Evolutionary conservation across 2,797 vertebrate species (phyloP).

Genomic region (Eulemur rubriventer): DNA sequence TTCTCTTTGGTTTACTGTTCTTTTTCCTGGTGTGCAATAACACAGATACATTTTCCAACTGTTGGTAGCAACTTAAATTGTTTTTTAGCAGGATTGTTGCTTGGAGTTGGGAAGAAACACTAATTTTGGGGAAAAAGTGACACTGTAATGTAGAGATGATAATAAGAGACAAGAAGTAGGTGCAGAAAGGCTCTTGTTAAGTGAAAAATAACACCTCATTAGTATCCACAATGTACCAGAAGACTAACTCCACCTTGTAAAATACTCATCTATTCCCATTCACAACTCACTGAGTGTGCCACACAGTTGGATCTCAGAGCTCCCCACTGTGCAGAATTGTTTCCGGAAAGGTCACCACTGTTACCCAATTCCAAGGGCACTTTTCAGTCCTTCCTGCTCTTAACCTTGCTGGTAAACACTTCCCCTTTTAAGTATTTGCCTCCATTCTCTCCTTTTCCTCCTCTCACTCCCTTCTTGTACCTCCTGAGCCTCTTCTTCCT

Average conservation of each 20-base stretch:
- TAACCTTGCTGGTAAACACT: background rate
- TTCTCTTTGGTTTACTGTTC: background rate
- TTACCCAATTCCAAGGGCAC: background rate
- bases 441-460: background rate
- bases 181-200: background rate
- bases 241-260: background rate
- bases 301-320: background rate
- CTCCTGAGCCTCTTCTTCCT: background rate
- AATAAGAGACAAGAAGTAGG: background rate
- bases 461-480: accelerated
- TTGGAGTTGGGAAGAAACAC: background rate
- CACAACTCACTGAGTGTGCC: background rate
- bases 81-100: background rate
- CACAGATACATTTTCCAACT: background rate
- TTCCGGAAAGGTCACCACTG: background rate
- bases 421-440: background rate
- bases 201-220: background rate
- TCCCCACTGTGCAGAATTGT: background rate
- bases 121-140: background rate
- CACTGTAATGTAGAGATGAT: background rate
- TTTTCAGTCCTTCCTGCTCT: slow-evolving; percentile 23
- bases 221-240: background rate
- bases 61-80: background rate
- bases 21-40: background rate
- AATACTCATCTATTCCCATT: background rate